These are phyloP conservation scores for Oxyteleia sp. DNA, from an alignment of 2,888 invertebrate species.

Conservation along the genomic window DNA sequence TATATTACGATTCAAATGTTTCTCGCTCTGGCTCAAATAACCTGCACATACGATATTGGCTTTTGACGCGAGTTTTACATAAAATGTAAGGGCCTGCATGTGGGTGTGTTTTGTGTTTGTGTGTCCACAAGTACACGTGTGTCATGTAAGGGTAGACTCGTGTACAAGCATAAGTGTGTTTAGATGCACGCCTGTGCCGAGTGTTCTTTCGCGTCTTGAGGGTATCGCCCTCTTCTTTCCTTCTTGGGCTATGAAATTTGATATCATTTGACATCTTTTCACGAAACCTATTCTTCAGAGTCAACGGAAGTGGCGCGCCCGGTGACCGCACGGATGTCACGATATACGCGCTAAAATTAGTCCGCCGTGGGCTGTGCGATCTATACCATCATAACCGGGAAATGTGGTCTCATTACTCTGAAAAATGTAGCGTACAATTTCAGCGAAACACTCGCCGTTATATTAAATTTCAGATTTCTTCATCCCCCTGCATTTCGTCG, in stretches of 20 bases:
- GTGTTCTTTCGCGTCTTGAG: conserved; percentile 32
- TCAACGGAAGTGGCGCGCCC: conserved; percentile 59
- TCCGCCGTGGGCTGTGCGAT: conserved; percentile 11
- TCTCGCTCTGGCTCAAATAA: conserved; percentile 62
- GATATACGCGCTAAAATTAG: conserved; percentile 64
- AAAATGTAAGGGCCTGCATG: conserved; percentile 54
- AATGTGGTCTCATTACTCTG: conserved; percentile 30
- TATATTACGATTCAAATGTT: conserved; percentile 67
- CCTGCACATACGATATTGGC: conserved; percentile 64
- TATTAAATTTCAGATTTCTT: too few species aligned
- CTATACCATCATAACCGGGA: conserved; percentile 7
- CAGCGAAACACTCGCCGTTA: too few species aligned
- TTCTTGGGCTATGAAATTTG: conserved; percentile 57
- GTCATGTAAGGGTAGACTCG: conserved; percentile 5
- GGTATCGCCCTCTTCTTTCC: conserved; percentile 24
- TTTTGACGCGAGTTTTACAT: conserved; percentile 67
- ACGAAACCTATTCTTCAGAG: conserved; percentile 37
- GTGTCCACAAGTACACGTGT: neutral
- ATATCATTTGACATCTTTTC: conserved; percentile 54
- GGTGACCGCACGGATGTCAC: conserved; percentile 58
- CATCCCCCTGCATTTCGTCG: too few species aligned
- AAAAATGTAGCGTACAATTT: conserved; percentile 23
- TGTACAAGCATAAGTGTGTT: neutral
- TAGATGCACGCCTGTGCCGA: conserved; percentile 5
- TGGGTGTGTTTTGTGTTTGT: conserved; percentile 1